Evolutionary conservation across 2,797 vertebrate genomes (phyloP).

Genomic region (Miopithecus talapoin): DNA sequence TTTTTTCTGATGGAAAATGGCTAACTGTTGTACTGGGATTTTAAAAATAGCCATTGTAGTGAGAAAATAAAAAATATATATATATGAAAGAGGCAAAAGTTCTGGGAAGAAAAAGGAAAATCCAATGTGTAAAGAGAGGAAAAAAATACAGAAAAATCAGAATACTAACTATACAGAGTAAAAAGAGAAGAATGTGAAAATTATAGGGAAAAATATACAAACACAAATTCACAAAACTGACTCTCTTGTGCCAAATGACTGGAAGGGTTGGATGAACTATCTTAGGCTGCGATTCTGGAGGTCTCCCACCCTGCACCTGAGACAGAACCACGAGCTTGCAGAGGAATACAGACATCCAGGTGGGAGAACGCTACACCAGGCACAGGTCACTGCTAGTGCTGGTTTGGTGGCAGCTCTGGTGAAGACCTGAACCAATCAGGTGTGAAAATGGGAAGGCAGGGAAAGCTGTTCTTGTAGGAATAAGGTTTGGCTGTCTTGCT

Average conservation of each 20-base stretch:
- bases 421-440: background rate
- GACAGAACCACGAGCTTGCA: background rate
- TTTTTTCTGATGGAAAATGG: background rate
- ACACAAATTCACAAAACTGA: background rate
- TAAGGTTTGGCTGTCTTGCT: background rate
- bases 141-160: slow-evolving; percentile 27
- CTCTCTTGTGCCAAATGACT: background rate
- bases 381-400: background rate
- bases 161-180: background rate
- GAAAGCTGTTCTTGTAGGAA: background rate
- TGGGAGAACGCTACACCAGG: background rate
- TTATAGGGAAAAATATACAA: background rate
- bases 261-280: background rate
- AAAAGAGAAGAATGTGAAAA: slow-evolving; percentile 23
- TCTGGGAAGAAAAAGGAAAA: slow-evolving; percentile 47
- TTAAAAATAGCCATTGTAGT: background rate
- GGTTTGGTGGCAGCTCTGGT: background rate
- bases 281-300: background rate
- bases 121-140: slow-evolving; percentile 7
- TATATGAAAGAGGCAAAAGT: background rate
- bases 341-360: background rate
- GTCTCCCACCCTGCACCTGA: background rate
- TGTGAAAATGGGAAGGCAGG: background rate
- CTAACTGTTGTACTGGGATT: background rate
- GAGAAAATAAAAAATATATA: background rate